Evolutionary conservation across 1,140 invertebrate genomes (phyloP).

Genomic region (Saccostrea glomerata): DNA sequence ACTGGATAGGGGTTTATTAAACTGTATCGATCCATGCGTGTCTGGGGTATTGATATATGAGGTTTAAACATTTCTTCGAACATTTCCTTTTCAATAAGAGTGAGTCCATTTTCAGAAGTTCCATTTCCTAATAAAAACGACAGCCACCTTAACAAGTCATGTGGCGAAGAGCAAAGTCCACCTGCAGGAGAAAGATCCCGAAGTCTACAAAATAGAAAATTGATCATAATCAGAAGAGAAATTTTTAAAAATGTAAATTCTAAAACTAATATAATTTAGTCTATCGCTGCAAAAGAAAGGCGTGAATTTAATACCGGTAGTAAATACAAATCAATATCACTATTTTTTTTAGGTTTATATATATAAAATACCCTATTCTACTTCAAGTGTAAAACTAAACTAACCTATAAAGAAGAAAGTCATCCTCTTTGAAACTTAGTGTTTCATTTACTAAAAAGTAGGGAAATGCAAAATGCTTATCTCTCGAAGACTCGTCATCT

Average conservation of each 20-base stretch:
- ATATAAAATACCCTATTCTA: too few species aligned
- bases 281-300: too few species aligned
- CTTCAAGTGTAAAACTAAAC: neutral
- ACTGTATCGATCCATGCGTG: neutral
- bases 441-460: conserved; percentile 23
- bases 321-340: too few species aligned
- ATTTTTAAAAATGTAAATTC: too few species aligned
- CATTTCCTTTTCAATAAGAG: neutral
- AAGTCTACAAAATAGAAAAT: neutral
- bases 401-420: neutral
- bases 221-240: too few species aligned
- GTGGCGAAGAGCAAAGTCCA: neutral
- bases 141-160: neutral
- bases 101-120: neutral
- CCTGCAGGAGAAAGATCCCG: neutral
- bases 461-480: conserved; percentile 7
- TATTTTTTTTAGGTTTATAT: too few species aligned
- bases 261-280: too few species aligned
- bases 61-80: conserved; percentile 13
- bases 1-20: neutral
- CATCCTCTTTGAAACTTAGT: neutral
- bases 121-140: conserved; percentile 19
- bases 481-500: conserved; percentile 13
- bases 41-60: neutral
- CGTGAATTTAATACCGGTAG: too few species aligned